Evolutionary conservation across 2,888 invertebrate genomes (phyloP).

Genomic region (Hirtodrosophila cameraria): DNA sequence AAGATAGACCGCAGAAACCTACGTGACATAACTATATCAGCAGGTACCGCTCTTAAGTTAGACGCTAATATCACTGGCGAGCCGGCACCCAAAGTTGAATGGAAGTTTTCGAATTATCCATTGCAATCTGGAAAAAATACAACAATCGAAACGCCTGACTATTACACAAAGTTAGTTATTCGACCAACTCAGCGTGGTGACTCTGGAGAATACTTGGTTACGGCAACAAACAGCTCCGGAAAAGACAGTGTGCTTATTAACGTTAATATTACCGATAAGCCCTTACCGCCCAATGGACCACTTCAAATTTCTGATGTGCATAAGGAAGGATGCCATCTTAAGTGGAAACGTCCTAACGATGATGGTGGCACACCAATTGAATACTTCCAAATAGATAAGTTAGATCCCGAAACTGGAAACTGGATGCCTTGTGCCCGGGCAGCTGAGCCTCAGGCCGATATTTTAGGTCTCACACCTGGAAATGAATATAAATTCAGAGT

Average conservation of each 20-base stretch:
- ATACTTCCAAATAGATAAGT: conserved; percentile 97
- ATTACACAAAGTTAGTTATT: conserved; percentile 93
- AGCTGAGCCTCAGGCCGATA: conserved; percentile 91
- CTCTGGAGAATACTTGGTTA: conserved; percentile 94
- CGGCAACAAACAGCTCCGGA: conserved; percentile 94
- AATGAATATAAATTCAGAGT: conserved; percentile 98
- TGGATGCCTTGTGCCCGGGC: conserved; percentile 95
- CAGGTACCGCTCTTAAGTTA: conserved; percentile 96
- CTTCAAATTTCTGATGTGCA: conserved; percentile 94
- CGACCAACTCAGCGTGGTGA: conserved; percentile 92
- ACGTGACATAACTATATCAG: conserved; percentile 94
- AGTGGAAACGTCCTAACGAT: conserved; percentile 97
- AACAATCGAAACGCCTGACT: conserved; percentile 92
- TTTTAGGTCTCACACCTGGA: conserved; percentile 93
- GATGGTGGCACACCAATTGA: conserved; percentile 98
- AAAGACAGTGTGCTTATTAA: conserved; percentile 92
- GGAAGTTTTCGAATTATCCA: conserved; percentile 94
- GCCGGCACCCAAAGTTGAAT: conserved; percentile 96
- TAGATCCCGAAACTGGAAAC: conserved; percentile 94
- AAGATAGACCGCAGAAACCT: conserved; percentile 97
- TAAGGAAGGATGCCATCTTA: conserved; percentile 96
- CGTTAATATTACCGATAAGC: conserved; percentile 94
- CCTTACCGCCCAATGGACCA: conserved; percentile 94
- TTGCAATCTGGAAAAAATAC: conserved; percentile 89
- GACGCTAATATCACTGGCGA: conserved; percentile 97